These are phyloP conservation scores for Latrodectus elegans DNA, from an alignment of 2,888 invertebrate genomes.

Conservation along the genomic window DNA sequence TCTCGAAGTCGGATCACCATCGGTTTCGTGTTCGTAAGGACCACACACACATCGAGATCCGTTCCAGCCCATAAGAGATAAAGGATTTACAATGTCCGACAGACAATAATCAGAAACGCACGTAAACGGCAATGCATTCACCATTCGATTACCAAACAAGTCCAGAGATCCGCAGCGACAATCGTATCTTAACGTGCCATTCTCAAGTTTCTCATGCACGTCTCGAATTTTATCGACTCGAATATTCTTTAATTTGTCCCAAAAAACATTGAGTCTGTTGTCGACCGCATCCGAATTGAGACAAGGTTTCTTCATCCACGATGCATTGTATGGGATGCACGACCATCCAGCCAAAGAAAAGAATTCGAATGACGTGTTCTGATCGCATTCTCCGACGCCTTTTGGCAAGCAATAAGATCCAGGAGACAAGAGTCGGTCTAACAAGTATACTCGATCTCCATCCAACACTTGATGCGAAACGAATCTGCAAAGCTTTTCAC, in stretches of 20 bases:
- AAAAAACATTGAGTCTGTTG: background rate
- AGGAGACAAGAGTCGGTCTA: background rate
- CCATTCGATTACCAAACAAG: background rate
- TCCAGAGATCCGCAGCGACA: background rate
- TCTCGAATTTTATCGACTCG: background rate
- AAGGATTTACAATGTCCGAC: background rate
- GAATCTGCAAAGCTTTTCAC: background rate
- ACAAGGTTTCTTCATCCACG: background rate
- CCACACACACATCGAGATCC: background rate
- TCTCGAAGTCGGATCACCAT: background rate
- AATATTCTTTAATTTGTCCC: background rate
- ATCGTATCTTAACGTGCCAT: background rate
- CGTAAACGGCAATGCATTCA: background rate
- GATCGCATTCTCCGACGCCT: background rate
- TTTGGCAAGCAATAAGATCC: background rate
- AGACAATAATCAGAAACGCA: background rate
- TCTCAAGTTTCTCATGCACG: background rate
- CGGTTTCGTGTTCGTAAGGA: background rate
- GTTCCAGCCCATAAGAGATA: background rate
- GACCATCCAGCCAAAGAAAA: background rate
- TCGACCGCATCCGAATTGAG: background rate
- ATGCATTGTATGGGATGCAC: background rate
- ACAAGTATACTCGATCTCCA: background rate
- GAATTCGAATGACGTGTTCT: background rate
- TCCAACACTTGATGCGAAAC: background rate